A percentile compares a stretch with the other conserved stretches of the same genome.
phyloP scores from a whole-genome alignment of 2,888 invertebrate genomes.

The Pristionchus maxplancki region DNA sequence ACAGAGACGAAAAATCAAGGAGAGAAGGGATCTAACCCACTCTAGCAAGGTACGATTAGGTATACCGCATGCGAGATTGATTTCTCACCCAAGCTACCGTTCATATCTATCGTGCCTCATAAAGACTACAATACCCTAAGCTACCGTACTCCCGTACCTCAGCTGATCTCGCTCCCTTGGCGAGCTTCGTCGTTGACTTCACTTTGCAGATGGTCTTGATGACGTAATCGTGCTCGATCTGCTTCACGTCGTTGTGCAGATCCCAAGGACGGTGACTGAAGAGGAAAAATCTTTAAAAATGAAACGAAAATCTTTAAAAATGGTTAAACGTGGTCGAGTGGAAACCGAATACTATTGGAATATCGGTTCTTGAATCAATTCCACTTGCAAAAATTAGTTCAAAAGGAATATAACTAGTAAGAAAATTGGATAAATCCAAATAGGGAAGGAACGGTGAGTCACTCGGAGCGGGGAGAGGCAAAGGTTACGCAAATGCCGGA shows the following conservation, averaged over 20 bases:
- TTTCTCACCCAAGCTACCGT: not conserved
- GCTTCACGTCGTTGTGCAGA: slow-evolving; percentile 88
- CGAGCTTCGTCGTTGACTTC: not conserved
- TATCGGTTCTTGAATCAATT: too few relatives aligned
- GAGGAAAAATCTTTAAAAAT: not conserved
- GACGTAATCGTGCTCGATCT: slow-evolving; percentile 83
- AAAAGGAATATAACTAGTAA: too few relatives aligned
- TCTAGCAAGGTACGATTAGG: not conserved
- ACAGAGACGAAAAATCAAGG: not conserved
- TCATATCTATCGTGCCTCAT: too few relatives aligned
- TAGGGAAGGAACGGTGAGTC: too few relatives aligned
- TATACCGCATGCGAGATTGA: not conserved
- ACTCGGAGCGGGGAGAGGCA: too few relatives aligned
- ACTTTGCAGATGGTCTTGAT: slow-evolving; percentile 59
- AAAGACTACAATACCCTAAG: too few relatives aligned
- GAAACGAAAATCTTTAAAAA: too few relatives aligned
- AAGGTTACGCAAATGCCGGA: too few relatives aligned
- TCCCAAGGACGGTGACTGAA: slow-evolving; percentile 88
- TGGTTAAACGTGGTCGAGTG: too few relatives aligned
- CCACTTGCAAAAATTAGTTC: too few relatives aligned
- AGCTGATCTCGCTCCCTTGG: not conserved
- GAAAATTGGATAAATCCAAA: too few relatives aligned
- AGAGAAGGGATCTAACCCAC: not conserved
- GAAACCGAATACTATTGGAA: too few relatives aligned
- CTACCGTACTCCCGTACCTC: slow-evolving; percentile 7